Evolutionary conservation across 2,113 vertebrate genomes (phyloP).

Genomic region (Poeciliopsis turrubarensis): DNA sequence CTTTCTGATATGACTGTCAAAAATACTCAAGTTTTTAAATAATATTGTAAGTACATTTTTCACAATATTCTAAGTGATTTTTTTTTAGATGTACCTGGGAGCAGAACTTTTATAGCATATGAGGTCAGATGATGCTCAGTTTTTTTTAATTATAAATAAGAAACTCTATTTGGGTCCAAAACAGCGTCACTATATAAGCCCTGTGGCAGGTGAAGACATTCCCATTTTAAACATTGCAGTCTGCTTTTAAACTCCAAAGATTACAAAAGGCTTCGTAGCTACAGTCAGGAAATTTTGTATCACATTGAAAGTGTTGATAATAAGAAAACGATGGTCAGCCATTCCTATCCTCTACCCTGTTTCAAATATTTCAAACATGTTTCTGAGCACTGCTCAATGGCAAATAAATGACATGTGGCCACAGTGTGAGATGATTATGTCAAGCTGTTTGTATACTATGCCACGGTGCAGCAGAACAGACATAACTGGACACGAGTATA

Average conservation of each 20-base stretch:
- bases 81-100: too few relatives aligned
- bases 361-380: slow-evolving; percentile 45
- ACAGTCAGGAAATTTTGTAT: too few relatives aligned
- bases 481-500: slow-evolving; percentile 76
- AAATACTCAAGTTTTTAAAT: too few relatives aligned
- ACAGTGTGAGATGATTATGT: slow-evolving; percentile 48
- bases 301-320: slow-evolving; percentile 28
- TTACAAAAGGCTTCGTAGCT: too few relatives aligned
- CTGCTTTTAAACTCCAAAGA: background rate
- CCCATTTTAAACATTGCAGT: background rate
- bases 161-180: too few relatives aligned
- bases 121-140: too few relatives aligned
- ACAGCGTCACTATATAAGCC: too few relatives aligned
- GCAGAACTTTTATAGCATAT: too few relatives aligned
- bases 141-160: too few relatives aligned
- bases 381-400: slow-evolving; percentile 33
- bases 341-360: slow-evolving; percentile 36
- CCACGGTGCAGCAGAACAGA: slow-evolving; percentile 48
- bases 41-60: too few relatives aligned
- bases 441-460: slow-evolving; percentile 49
- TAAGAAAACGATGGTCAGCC: slow-evolving; percentile 18
- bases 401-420: slow-evolving; percentile 59
- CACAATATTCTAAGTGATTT: too few relatives aligned
- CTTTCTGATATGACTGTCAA: too few relatives aligned
- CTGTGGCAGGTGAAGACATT: background rate